Conservation (phyloP, 1,140 invertebrate genomes). For the Apis dorsata region DNA sequence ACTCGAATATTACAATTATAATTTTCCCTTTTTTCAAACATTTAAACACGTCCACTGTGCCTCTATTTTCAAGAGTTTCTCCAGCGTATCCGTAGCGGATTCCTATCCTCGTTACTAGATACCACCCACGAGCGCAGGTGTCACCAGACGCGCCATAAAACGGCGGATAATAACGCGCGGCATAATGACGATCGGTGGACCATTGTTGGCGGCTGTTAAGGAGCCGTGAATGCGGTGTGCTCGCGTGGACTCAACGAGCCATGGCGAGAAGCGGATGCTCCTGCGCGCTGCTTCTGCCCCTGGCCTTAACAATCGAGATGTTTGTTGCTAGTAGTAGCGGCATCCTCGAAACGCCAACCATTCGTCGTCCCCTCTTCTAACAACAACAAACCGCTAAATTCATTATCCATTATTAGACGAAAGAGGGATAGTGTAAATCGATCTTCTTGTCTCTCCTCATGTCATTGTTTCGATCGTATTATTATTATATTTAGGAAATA, state of each 20-base stretch:
- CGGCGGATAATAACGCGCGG: conserved; percentile 50
- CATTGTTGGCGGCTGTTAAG: conserved; percentile 66
- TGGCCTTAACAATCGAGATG: conserved; percentile 51
- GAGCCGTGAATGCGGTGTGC: conserved; percentile 69
- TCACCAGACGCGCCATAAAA: conserved; percentile 20
- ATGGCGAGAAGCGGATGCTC: conserved; percentile 70
- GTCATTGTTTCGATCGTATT: conserved; percentile 69
- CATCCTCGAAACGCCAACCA: conserved; percentile 25
- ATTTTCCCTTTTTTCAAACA: too few relatives aligned
- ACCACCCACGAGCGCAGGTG: conserved; percentile 6
- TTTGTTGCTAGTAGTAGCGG: conserved; percentile 15
- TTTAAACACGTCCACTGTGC: background rate
- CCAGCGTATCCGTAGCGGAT: background rate
- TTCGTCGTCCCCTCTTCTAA: conserved; percentile 28
- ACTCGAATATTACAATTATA: too few relatives aligned
- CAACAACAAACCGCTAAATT: background rate
- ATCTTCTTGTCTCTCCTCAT: background rate
- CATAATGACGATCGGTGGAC: conserved; percentile 51
- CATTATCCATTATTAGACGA: too few relatives aligned
- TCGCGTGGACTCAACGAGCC: conserved; percentile 76
- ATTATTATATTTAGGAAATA: conserved; percentile 47
- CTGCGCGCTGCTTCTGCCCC: conserved; percentile 40
- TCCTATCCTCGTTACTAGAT: background rate
- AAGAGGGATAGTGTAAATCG: too few relatives aligned
- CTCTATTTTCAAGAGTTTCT: background rate